Percentiles rank a stretch among this genome's conserved stretches.
phyloP scores from a whole-genome alignment of 2,888 invertebrate genomes.

The Arge pagana region DNA sequence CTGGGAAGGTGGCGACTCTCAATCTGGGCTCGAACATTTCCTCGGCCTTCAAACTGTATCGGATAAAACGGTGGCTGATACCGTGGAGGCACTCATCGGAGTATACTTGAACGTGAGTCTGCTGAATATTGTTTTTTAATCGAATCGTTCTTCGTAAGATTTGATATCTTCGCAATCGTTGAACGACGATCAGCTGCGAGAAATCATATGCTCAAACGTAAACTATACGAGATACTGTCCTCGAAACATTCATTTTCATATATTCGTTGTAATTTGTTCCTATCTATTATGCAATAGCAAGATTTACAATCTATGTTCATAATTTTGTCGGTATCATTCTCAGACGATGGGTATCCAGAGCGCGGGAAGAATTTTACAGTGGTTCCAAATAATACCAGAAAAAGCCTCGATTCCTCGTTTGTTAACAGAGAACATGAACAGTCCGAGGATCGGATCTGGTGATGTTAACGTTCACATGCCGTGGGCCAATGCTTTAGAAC shows the following conservation, averaged over 20 bases:
- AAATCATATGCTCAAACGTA: neutral
- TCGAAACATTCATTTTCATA: neutral
- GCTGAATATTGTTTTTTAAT: slow-evolving; percentile 41
- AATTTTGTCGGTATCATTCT: slow-evolving; percentile 27
- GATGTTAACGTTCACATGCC: slow-evolving; percentile 59
- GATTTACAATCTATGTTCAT: slow-evolving; percentile 10
- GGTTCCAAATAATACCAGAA: slow-evolving; percentile 67
- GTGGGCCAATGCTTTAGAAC: slow-evolving; percentile 62
- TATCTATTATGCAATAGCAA: no score
- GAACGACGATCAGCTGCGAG: neutral
- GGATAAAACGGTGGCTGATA: slow-evolving; percentile 78
- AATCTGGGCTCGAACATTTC: slow-evolving; percentile 60
- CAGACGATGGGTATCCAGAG: slow-evolving; percentile 62
- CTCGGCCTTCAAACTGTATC: slow-evolving; percentile 60
- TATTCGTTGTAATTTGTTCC: neutral
- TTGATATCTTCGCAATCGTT: neutral
- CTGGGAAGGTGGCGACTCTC: slow-evolving; percentile 50
- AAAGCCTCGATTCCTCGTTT: slow-evolving; percentile 52
- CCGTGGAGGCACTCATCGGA: slow-evolving; percentile 85
- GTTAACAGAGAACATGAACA: slow-evolving; percentile 37
- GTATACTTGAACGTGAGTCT: slow-evolving; percentile 65
- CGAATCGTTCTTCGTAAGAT: slow-evolving; percentile 20
- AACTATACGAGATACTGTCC: neutral
- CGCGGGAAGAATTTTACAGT: slow-evolving; percentile 65
- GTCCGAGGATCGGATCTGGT: slow-evolving; percentile 27